Base-by-base conservation (phyloP, 2,888 invertebrate species). In the Hypena proboscidalis region DNA sequence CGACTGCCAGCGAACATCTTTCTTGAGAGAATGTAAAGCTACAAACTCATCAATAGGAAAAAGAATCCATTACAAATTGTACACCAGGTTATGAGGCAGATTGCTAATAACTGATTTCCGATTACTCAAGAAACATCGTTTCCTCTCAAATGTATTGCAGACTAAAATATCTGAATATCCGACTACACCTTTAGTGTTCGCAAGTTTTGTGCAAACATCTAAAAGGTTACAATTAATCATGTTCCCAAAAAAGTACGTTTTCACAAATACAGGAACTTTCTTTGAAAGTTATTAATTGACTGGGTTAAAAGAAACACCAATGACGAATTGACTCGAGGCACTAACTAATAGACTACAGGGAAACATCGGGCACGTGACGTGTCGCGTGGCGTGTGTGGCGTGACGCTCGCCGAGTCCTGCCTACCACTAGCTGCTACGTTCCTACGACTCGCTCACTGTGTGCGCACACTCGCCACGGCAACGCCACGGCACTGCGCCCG, bases 301-400 rank as follows among this genome's bases (percentile, higher is more conserved):
- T 77, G 82, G 70, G 50, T 83, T 71, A 77, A 88, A 84, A 67
- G 48, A 85, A 85, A 83, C 76, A 77, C 74, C 56, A 67, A 77
- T 59, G 67, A 75, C 51, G 64, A 90, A 89, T 89, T 87, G 88
- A 89, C 90, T 74, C 71, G 82, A 84, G 85, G 86, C 83, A 83
- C 80, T 73, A 82, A 80, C 79, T 78, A 80, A 76, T 71, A 71
- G 67, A 70, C 72, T 73, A 75, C 60, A 50, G 52, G 50, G 49
- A 44, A 55, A 56, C 49, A 47, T 58, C 65, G 60, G 59, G 56
- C 55, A 58, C 66, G 53, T 67, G 62, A 55, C 32, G 29, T 29
- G 36, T 23, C 38, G 23, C 32, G 37, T 42, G 31, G 15, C 29
- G 40, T 47, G 22, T 37, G 40, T 34, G 22, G 14, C 30, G 57